Conservation (phyloP, 2,797 vertebrate genomes). For the Sarcoramphus papa region DNA sequence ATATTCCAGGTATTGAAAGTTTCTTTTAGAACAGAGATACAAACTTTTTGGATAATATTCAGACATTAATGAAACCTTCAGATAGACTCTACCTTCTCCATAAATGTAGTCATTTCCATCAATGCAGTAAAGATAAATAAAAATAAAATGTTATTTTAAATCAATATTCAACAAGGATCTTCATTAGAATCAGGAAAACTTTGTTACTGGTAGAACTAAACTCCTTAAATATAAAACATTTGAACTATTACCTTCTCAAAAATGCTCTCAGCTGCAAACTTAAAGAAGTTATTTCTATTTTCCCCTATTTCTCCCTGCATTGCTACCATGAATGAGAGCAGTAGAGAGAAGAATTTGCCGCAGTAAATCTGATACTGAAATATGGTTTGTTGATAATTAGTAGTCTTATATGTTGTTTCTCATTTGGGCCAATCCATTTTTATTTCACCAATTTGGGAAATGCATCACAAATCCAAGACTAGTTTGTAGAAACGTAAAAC, state of each 20-base stretch:
- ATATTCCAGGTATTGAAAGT: not conserved
- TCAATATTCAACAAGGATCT: not conserved
- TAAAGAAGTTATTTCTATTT: not conserved
- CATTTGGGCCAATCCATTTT: not conserved
- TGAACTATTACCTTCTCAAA: not conserved
- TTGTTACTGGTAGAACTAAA: not conserved
- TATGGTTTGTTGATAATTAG: not conserved
- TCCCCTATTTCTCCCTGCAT: not conserved
- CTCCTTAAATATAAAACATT: not conserved
- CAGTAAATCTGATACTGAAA: not conserved
- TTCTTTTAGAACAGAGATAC: not conserved
- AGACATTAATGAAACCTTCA: not conserved
- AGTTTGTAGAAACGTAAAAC: not conserved
- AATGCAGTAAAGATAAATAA: not conserved
- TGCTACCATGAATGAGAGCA: not conserved
- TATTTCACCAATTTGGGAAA: not conserved
- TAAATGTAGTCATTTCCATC: constrained; percentile 12
- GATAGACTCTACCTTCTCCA: not conserved
- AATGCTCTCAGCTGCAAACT: not conserved
- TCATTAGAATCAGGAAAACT: not conserved
- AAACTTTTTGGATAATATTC: not conserved
- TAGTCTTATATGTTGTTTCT: not conserved
- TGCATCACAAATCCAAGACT: not conserved
- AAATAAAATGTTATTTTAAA: not conserved
- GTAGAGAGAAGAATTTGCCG: not conserved